phyloP scores from a whole-genome alignment of 2,888 invertebrate species.

The Pachliopta kotzebuea region DNA sequence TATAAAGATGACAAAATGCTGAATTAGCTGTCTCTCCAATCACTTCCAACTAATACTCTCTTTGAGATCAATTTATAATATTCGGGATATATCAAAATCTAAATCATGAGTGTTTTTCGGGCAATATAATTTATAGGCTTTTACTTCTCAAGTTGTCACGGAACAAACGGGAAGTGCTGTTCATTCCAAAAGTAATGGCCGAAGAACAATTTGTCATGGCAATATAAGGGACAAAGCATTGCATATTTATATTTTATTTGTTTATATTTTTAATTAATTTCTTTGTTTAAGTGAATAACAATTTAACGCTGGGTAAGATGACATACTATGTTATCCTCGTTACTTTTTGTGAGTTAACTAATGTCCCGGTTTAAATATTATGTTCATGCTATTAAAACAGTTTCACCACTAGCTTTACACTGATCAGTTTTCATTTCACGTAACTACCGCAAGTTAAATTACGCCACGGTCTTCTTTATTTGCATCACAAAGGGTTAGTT shows the following conservation, averaged over 20 bases:
- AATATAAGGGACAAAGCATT: neutral
- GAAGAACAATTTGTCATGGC: neutral
- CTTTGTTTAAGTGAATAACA: too few relatives aligned
- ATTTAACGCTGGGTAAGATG: too few relatives aligned
- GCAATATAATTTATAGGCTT: neutral
- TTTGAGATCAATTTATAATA: too few relatives aligned
- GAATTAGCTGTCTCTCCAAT: too few relatives aligned
- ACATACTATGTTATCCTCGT: too few relatives aligned
- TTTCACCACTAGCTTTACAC: neutral
- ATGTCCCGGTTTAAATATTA: too few relatives aligned
- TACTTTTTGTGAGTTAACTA: too few relatives aligned
- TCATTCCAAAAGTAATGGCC: neutral
- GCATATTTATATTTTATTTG: neutral
- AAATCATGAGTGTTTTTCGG: neutral
- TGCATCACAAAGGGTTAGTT: constrained; percentile 17
- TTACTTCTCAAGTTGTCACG: neutral
- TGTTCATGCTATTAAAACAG: neutral
- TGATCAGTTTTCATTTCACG: neutral
- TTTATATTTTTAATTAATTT: neutral
- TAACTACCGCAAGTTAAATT: neutral
- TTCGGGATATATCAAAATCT: too few relatives aligned
- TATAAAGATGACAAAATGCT: too few relatives aligned
- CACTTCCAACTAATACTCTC: too few relatives aligned
- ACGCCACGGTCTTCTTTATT: constrained; percentile 13
- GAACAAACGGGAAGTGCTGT: neutral